Conservation (phyloP, 2,113 vertebrate species). For the Rutilus rutilus region DNA sequence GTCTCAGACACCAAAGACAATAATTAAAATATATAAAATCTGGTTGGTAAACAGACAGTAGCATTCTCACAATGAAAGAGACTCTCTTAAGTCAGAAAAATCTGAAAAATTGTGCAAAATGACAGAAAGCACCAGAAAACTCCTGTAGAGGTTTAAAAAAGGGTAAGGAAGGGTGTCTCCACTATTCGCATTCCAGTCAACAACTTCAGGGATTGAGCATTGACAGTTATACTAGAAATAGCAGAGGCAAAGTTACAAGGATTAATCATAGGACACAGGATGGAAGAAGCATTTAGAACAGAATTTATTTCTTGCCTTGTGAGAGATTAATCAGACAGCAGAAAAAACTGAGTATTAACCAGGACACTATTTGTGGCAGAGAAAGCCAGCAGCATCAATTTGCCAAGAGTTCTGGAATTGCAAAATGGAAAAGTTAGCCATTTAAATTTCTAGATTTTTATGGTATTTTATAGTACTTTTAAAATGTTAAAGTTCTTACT, state of each 20-base stretch:
- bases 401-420: constrained; percentile 12
- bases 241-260: background rate
- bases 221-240: background rate
- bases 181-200: background rate
- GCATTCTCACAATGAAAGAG: background rate
- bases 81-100: background rate
- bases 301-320: background rate
- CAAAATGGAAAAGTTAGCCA: background rate
- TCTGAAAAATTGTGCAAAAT: too few species aligned
- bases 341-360: background rate
- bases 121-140: background rate
- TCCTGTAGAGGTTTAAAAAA: background rate
- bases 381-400: background rate
- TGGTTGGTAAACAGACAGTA: background rate
- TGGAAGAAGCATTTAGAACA: background rate
- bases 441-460: background rate
- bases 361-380: background rate
- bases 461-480: background rate
- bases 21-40: too few species aligned
- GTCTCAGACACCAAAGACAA: too few species aligned
- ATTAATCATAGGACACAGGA: background rate
- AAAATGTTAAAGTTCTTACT: background rate
- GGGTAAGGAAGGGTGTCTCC: background rate
- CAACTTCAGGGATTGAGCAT: background rate
- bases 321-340: constrained; percentile 16